Conservation (phyloP, 2,113 vertebrate genomes). For the Cinclus mexicanus region DNA sequence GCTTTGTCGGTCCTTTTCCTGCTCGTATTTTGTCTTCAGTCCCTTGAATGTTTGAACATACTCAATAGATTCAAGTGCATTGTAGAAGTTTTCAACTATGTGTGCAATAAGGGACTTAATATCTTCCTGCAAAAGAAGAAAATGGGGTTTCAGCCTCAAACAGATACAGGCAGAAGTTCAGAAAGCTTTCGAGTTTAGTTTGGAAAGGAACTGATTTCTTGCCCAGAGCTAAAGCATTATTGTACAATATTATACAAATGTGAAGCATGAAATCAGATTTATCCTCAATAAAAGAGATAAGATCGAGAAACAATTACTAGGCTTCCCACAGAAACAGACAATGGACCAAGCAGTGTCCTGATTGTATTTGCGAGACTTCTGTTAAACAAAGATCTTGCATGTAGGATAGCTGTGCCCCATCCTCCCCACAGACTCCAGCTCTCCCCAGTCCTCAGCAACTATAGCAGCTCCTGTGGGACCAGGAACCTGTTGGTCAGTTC, state of each 20-base stretch:
- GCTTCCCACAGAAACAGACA: not conserved
- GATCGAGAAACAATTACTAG: not conserved
- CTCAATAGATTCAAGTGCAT: conserved; percentile 97
- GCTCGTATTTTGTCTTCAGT: conserved; percentile 95
- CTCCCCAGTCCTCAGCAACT: not conserved
- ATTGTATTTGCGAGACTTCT: rapidly evolving
- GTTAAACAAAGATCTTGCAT: not conserved
- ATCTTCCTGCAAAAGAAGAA: conserved; percentile 85
- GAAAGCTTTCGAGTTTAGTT: not conserved
- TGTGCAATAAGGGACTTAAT: conserved; percentile 96
- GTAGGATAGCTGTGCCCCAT: not conserved
- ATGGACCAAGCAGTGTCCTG: not conserved
- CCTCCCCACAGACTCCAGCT: not conserved
- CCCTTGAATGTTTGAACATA: conserved; percentile 99
- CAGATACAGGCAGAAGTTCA: not conserved
- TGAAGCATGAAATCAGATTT: not conserved
- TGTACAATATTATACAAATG: not conserved
- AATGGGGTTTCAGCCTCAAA: conserved; percentile 33
- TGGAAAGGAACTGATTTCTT: not conserved
- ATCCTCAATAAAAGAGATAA: not conserved
- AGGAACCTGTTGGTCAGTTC: not conserved
- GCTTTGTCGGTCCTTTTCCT: conserved; percentile 94
- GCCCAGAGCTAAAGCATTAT: not conserved
- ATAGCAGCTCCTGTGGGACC: not conserved
- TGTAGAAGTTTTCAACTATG: conserved; percentile 99